Conservation (phyloP, 2,113 vertebrate species). For the Orientallactaga bullata region DNA sequence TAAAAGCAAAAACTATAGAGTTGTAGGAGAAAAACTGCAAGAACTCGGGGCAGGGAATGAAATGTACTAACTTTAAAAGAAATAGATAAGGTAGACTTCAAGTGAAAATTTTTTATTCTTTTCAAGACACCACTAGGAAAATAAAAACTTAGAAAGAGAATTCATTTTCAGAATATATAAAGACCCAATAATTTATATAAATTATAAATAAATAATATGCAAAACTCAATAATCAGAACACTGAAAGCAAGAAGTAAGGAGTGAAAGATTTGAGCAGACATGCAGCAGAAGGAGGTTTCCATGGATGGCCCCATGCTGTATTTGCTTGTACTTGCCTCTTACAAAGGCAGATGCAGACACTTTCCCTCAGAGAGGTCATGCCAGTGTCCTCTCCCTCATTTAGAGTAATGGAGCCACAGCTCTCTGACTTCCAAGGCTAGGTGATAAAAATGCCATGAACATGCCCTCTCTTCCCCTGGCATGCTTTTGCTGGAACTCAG, state of each 20-base stretch:
- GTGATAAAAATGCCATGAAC: neutral
- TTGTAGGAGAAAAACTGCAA: neutral
- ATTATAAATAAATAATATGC: no score
- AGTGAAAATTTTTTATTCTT: neutral
- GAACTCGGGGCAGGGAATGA: neutral
- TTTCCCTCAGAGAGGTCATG: neutral
- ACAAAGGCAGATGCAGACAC: neutral
- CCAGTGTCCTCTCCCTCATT: neutral
- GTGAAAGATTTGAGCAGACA: neutral
- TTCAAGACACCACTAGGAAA: neutral
- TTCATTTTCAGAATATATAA: neutral
- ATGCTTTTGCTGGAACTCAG: neutral
- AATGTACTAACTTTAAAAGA: neutral
- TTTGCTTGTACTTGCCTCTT: neutral
- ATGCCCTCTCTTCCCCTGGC: neutral
- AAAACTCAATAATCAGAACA: neutral
- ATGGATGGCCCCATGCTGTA: neutral
- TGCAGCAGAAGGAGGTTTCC: neutral
- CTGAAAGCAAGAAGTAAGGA: neutral
- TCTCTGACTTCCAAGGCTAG: neutral
- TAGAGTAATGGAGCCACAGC: neutral
- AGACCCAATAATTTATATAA: neutral
- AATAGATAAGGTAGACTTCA: neutral
- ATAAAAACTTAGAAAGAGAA: slow-evolving; percentile 14
- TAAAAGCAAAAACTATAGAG: slow-evolving; percentile 14